Evolutionary conservation across 2,113 vertebrate genomes (phyloP), one percentile per base, ranked within the genome.

Genomic region (Semicossyphus pulcher): DNA sequence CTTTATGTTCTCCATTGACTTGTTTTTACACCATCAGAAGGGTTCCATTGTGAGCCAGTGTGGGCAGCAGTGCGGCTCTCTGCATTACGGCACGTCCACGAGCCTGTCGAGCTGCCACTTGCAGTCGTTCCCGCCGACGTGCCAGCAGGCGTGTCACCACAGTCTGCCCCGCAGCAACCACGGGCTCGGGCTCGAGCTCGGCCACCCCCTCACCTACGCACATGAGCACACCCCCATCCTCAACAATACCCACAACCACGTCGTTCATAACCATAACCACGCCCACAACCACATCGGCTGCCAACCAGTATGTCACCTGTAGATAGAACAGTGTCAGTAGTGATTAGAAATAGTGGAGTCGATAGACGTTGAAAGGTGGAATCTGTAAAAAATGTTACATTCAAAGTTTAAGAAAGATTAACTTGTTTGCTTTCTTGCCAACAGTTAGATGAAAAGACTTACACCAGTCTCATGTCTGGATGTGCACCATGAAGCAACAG

Each of bases 241-340:
- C 23, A 89, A 87, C 88, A 83, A 85, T 15, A 66, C 61, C 60
- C 84, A 85, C 58, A 89, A 83, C 81, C 72, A 72, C 12, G 36
- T 39, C 12, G 36, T 39, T 65, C 74, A 77, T 52, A 78, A 76
- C 85, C 86, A 85, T 72, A 84, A 64, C 69, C 83, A 86, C 51
- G 68, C 11, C 57, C 80, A 81, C 75, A 76, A 85, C 80, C 86
- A 89, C 78, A 58, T 68, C 84, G 68, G 72, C 81, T 57, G 79
- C 71, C 84, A 85, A 74, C 41, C 87, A 86, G 93, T 93, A 92
- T 48, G 93, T 94, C 75, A 53, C 7, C 26, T 29, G 16, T 54
- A 72, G 65, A 78, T 42, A 56, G 29, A 53, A 0, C 0, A 10
- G 10, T 21, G 10, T 21, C 10, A 5, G 16, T 64, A 36, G 42